Conservation (phyloP, 2,888 invertebrate species). For the Poecilobothrus nobilitatus region DNA sequence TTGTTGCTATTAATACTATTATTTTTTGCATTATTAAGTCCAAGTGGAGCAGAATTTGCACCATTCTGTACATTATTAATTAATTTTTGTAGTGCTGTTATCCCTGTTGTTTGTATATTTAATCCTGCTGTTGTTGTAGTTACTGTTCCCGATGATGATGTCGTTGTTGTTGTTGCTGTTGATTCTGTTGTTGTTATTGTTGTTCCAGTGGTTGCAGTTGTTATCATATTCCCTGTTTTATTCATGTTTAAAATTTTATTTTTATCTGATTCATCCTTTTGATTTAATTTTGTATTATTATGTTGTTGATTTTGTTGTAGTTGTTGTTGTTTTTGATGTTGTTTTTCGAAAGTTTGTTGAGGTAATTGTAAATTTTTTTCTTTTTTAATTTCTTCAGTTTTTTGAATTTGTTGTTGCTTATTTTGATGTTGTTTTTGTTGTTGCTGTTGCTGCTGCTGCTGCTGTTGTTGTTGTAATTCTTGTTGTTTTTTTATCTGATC, state of each 20-base stretch:
- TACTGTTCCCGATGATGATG: neutral
- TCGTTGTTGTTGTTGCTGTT: neutral
- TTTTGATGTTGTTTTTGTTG: neutral
- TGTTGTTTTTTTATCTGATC: neutral
- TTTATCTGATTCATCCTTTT: neutral
- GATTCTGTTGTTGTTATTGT: neutral
- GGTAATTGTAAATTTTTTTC: neutral
- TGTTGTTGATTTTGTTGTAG: neutral
- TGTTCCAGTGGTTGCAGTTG: neutral
- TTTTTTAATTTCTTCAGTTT: neutral
- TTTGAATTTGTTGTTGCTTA: neutral
- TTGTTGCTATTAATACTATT: no score
- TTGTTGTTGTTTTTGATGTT: neutral
- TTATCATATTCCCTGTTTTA: neutral
- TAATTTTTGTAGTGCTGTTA: neutral
- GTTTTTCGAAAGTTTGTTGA: neutral
- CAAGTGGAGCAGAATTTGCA: neutral
- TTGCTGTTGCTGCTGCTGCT: neutral
- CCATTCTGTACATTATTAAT: constrained; percentile 6
- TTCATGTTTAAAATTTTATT: neutral
- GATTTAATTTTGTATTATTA: neutral
- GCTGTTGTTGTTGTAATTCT: neutral
- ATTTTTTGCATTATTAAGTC: no score
- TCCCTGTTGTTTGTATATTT: neutral
- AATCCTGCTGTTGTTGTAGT: neutral